Evolutionary conservation across 2,888 invertebrate genomes (phyloP).

Genomic region (Proisotoma minuta): DNA sequence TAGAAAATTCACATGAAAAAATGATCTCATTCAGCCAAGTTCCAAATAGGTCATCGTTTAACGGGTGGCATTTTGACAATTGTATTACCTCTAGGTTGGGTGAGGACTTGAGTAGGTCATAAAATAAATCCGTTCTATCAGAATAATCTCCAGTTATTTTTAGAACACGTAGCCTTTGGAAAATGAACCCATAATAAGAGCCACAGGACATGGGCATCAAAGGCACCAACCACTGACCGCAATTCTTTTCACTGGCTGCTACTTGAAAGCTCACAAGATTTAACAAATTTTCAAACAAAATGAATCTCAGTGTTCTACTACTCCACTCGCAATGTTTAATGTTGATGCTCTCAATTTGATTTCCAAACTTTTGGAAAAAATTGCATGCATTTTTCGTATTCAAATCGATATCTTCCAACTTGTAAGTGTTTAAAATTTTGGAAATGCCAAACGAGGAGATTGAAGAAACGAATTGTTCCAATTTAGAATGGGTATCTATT

Average conservation of each 20-base stretch:
- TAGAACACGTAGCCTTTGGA: slow-evolving; percentile 13
- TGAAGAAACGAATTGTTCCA: slow-evolving; percentile 6
- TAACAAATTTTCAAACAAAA: slow-evolving; percentile 21
- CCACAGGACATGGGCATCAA: slow-evolving; percentile 10
- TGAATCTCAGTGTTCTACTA: slow-evolving; percentile 15
- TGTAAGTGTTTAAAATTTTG: background rate
- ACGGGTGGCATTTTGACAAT: background rate
- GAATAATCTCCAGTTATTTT: slow-evolving; percentile 24
- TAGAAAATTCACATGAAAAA: slow-evolving; percentile 12
- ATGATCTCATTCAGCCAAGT: slow-evolving; percentile 28
- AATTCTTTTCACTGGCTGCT: slow-evolving; percentile 4
- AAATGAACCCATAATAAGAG: background rate
- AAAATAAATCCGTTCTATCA: slow-evolving; percentile 23
- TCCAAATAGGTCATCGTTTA: slow-evolving; percentile 27
- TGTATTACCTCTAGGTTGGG: slow-evolving; percentile 16
- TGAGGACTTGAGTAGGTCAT: slow-evolving; percentile 19
- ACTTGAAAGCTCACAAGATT: slow-evolving; percentile 15
- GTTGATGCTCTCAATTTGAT: slow-evolving; percentile 9
- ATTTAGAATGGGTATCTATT: background rate
- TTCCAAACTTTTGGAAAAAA: slow-evolving; percentile 9
- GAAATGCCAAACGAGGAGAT: background rate
- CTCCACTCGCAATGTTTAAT: slow-evolving; percentile 15
- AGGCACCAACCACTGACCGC: background rate
- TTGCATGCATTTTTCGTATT: background rate
- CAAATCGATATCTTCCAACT: background rate